Evolutionary conservation across 1,140 invertebrate genomes (phyloP).

Genomic region (Pseudomyrmex gracilis): DNA sequence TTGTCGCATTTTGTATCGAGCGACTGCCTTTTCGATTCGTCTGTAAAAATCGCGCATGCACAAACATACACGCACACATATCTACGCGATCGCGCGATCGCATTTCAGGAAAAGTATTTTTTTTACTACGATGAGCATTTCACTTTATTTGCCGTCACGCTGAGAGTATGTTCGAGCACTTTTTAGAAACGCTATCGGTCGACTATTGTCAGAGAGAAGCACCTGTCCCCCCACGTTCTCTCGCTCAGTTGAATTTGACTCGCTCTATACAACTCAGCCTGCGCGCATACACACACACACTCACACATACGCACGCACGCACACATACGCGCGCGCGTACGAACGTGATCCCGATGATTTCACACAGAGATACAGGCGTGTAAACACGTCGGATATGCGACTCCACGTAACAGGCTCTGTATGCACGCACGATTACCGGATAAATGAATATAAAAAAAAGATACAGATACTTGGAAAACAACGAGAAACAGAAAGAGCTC

Average conservation of each 20-base stretch:
- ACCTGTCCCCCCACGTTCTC: slow-evolving; percentile 56
- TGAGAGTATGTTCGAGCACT: slow-evolving; percentile 3
- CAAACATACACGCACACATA: background rate
- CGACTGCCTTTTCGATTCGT: background rate
- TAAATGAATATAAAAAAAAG: slow-evolving; percentile 67
- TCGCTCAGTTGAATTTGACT: slow-evolving; percentile 64
- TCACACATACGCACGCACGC: slow-evolving; percentile 2
- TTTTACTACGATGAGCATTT: background rate
- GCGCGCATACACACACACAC: background rate
- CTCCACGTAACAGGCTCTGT: slow-evolving; percentile 49
- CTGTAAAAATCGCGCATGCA: too few relatives aligned
- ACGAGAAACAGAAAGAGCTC: slow-evolving; percentile 54
- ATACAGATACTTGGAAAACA: slow-evolving; percentile 42
- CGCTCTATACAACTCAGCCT: slow-evolving; percentile 53
- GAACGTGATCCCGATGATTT: slow-evolving; percentile 32
- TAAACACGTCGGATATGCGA: slow-evolving; percentile 59
- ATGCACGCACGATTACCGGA: slow-evolving; percentile 62
- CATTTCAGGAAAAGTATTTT: slow-evolving; percentile 18
- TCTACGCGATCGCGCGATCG: background rate
- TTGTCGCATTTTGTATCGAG: background rate
- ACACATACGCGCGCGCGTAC: background rate
- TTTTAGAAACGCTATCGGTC: slow-evolving; percentile 18
- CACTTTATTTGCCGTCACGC: background rate
- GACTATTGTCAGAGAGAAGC: slow-evolving; percentile 56
- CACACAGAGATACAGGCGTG: slow-evolving; percentile 60